Evolutionary conservation across 2,113 vertebrate species (phyloP), one percentile per base, ranked within the genome.

Genomic region (Coracopsis vasa): DNA sequence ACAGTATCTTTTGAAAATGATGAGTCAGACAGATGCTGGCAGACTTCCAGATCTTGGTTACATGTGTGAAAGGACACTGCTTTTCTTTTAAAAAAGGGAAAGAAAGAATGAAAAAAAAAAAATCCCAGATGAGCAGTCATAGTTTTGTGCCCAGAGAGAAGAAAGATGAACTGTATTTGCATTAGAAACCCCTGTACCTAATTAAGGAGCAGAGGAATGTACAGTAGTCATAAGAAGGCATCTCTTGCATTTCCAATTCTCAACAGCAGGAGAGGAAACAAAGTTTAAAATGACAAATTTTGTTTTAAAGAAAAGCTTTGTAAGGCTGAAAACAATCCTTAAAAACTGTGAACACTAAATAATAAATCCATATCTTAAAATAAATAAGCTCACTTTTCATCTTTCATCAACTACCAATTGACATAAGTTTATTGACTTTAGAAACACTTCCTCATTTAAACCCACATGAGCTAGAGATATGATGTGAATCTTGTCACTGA

Each of bases 1-100:
- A 70, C 33, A 81, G 69, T 67, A 91, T 84, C 89, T 78, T 97
- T 88, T 86, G 50, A 96, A 97, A 97, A 94, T 92, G 85, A 92
- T 84, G 93, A 97, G 88, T 97, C 92, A 95, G 35, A 72, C 72
- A 62, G 51, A 67, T 50, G 71, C 33, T 95, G 80, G 69, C 96
- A 95, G 86, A 87, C 58, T 92, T 93, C 86, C 91, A 92, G 70
- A 73, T 39, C 75, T 65, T 81, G 20, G 72, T 77, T 86, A 91
- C 61, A 92, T 87, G 70, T 74, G 41, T 94, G 72, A 94, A 94
- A 88, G 53, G 64, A 33, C 69, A 91, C n/a, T 91, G 29, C 4
- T 73, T 86, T 69, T 85, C 77, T 92, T 66, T 48, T 87, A 75
- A 74, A 71, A 56, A 61, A 56, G 16, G 28, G 23, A 85, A 78